Evolutionary conservation across 2,888 invertebrate species (phyloP).

Genomic region (Sminthurinus aureus): DNA sequence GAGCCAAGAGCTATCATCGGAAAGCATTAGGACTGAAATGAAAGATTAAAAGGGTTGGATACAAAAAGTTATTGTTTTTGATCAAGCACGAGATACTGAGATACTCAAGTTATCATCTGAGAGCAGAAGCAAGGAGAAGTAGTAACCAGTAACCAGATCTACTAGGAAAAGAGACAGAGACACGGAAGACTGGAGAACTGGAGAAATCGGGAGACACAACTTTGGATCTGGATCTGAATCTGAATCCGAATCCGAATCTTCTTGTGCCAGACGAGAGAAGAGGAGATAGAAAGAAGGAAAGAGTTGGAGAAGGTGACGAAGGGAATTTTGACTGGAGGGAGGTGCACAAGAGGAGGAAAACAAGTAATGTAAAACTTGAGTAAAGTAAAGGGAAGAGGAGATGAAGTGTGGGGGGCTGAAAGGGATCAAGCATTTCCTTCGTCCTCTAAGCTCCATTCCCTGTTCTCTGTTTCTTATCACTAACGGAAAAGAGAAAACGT

Average conservation of each 20-base stretch:
- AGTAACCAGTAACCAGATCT: no score
- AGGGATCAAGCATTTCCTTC: conserved; percentile 27
- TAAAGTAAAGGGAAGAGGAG: conserved; percentile 12
- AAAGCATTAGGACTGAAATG: not conserved
- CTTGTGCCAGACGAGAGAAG: no score
- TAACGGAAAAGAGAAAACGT: conserved; percentile 33
- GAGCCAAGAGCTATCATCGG: not conserved
- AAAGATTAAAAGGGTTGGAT: conserved; percentile 18
- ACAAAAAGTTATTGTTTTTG: conserved; percentile 22
- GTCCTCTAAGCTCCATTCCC: conserved; percentile 30
- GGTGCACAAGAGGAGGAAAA: not conserved
- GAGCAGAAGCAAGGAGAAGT: conserved; percentile 3
- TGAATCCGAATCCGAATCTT: not conserved
- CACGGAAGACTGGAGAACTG: not conserved
- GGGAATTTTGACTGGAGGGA: not conserved
- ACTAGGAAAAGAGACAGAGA: not conserved
- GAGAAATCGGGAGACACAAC: not conserved
- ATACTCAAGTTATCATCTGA: conserved; percentile 19
- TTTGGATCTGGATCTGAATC: not conserved
- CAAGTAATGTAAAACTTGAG: not conserved
- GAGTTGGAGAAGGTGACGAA: not conserved
- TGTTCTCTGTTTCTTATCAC: conserved; percentile 36
- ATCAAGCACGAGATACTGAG: not conserved
- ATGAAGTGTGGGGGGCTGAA: conserved; percentile 30
- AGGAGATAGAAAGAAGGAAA: not conserved